A percentile compares a stretch with the other conserved stretches of the same genome.
These are phyloP conservation scores for Scleropages formosus DNA, from an alignment of 2,797 vertebrate genomes.

Conservation along the genomic window DNA sequence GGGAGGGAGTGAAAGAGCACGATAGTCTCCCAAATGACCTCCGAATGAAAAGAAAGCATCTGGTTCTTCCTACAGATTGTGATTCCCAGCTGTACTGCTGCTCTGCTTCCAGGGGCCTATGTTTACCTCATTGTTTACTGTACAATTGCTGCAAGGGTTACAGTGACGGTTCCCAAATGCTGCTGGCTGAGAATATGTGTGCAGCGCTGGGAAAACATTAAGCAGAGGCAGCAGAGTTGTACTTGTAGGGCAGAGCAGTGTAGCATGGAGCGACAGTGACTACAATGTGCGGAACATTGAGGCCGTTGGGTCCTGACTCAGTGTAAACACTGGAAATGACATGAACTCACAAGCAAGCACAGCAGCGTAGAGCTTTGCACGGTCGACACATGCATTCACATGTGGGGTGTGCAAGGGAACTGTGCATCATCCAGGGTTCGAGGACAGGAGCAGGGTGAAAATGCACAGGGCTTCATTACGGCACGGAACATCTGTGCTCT, in stretches of 20 bases:
- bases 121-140: neutral
- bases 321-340: too few relatives aligned
- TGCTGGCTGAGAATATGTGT: neutral
- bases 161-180: neutral
- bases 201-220: neutral
- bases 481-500: slow-evolving; percentile 43
- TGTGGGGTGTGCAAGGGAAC: neutral
- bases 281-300: too few relatives aligned
- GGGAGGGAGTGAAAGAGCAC: slow-evolving; percentile 19
- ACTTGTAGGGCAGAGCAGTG: neutral
- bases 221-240: neutral
- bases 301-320: too few relatives aligned
- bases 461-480: slow-evolving; percentile 26
- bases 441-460: slow-evolving; percentile 25
- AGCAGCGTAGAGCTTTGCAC: too few relatives aligned
- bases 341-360: too few relatives aligned
- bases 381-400: neutral
- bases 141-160: neutral
- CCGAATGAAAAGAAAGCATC: slow-evolving; percentile 40
- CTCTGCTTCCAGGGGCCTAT: neutral
- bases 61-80: slow-evolving; percentile 36
- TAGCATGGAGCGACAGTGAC: neutral
- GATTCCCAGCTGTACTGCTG: slow-evolving; percentile 39
- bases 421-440: neutral
- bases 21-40: slow-evolving; percentile 49